Percentiles rank a stretch among this genome's conserved stretches.
Conservation (phyloP, 2,888 invertebrate genomes). For the Sisyra terminalis region DNA sequence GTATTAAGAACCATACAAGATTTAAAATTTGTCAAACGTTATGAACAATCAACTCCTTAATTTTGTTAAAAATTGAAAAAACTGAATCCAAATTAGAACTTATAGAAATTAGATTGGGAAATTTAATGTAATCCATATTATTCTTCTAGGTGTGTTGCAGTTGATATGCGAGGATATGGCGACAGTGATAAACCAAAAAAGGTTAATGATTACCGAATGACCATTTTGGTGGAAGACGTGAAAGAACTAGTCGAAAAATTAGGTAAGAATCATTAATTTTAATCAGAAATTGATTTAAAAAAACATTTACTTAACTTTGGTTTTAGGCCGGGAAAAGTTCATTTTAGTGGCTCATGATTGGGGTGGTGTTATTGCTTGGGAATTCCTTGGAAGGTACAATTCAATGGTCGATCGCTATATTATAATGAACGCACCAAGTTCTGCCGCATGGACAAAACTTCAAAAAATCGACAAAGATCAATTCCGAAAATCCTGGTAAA, state of each 20-base stretch:
- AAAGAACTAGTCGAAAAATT: conserved; percentile 24
- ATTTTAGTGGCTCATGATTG: conserved; percentile 49
- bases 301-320: too few relatives aligned
- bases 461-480: not conserved
- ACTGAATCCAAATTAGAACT: too few relatives aligned
- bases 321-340: conserved; percentile 32
- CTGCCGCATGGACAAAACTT: not conserved
- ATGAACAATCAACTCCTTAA: not conserved
- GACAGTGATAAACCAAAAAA: conserved; percentile 46
- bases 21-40: too few relatives aligned
- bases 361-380: conserved; percentile 44
- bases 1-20: too few relatives aligned
- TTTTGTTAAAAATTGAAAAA: not conserved
- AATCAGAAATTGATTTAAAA: too few relatives aligned
- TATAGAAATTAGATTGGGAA: not conserved
- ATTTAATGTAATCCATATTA: not conserved
- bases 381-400: conserved; percentile 33
- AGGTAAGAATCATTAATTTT: conserved; percentile 11
- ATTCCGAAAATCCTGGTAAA: conserved; percentile 5
- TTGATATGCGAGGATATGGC: conserved; percentile 53
- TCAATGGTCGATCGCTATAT: conserved; percentile 36
- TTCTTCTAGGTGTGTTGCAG: conserved; percentile 40
- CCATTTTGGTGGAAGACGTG: conserved; percentile 28
- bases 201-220: conserved; percentile 20
- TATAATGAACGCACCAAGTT: conserved; percentile 35